Percentiles rank a stretch among this genome's conserved stretches.
These are phyloP conservation scores for Penaeus monodon DNA, from an alignment of 2,888 invertebrate genomes.

Conservation along the genomic window DNA sequence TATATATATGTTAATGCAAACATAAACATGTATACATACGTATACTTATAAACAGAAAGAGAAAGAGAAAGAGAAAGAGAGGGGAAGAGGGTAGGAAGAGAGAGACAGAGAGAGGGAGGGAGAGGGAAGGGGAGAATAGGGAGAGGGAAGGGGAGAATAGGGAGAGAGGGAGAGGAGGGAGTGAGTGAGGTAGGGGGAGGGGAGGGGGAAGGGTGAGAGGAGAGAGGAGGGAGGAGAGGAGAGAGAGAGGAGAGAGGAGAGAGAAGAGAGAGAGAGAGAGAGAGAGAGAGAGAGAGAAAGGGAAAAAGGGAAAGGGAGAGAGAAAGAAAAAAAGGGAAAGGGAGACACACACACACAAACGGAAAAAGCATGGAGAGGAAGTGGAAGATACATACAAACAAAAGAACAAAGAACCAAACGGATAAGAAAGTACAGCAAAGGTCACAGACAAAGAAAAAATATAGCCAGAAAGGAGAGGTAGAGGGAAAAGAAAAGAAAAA, in stretches of 20 bases:
- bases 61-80: no score
- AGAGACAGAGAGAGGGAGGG: fast-evolving
- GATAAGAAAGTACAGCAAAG: not conserved
- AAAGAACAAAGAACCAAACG: not conserved
- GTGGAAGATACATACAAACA: no score
- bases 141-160: not conserved
- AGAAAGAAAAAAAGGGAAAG: fast-evolving
- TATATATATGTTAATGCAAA: no score
- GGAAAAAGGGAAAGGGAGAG: no score
- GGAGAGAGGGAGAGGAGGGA: not conserved
- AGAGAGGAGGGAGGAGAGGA: not conserved
- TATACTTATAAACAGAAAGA: no score
- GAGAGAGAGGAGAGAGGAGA: not conserved
- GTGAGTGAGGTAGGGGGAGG: not conserved
- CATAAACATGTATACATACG: no score
- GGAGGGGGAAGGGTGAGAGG: not conserved
- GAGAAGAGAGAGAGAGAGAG: not conserved
- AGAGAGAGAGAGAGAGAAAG: not conserved
- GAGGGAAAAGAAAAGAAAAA: no score
- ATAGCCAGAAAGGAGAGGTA: no score
- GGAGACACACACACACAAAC: no score
- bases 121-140: not conserved
- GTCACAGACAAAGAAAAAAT: no score
- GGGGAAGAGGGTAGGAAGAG: fast-evolving
- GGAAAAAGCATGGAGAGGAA: no score